Evolutionary conservation across 53 echinoderm and acorn worm species (phyloP), one percentile per base, ranked within the genome.

Genomic region (Antedon mediterranea): DNA sequence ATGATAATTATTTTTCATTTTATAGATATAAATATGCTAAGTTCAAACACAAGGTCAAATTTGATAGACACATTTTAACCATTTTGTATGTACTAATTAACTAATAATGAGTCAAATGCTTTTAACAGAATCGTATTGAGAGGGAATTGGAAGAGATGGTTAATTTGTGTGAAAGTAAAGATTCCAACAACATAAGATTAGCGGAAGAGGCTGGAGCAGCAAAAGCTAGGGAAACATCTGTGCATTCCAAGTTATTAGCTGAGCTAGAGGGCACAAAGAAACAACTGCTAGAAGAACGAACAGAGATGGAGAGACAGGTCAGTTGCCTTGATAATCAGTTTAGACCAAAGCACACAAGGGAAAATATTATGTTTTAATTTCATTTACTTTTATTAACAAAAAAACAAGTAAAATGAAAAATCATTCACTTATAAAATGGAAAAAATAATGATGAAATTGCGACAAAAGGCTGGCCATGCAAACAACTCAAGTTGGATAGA

Each of bases 61-160:
- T 74, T 28, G 13, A 11, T 15, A 30, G 74, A 15, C 15, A 44
- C 26, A 26, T 44, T 72, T 72, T 7, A 32, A 11, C 7, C 76
- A 76, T 32, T 4, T 30, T 30, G 43, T 78, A n/a, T 6, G 26
- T 28, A 42, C 8, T 29, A 32, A 8, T 31, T 26, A 73, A 15
- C 32, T 9, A 80, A 72, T 30, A 81, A 7, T 75, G 3, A 14
- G 23, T 28, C 44, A 31, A 43, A 78, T 28, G 30, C 8, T n/a
- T 70, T 29, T 0, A 41, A 3, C 84, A 97, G 97, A 89, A 92
- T 73, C 88, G 85, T 34, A 42, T 92, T 30, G 76, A 89, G n/a
- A 88, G 85, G 71, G 89, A 97, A 80, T 71, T 92, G 31, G 90
- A 97, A 30, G 97, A 97, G 29, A 82, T 88, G 13, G 71, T 89